Conservation (phyloP, 2,797 vertebrate genomes). For the Hoplostethus atlanticus region DNA sequence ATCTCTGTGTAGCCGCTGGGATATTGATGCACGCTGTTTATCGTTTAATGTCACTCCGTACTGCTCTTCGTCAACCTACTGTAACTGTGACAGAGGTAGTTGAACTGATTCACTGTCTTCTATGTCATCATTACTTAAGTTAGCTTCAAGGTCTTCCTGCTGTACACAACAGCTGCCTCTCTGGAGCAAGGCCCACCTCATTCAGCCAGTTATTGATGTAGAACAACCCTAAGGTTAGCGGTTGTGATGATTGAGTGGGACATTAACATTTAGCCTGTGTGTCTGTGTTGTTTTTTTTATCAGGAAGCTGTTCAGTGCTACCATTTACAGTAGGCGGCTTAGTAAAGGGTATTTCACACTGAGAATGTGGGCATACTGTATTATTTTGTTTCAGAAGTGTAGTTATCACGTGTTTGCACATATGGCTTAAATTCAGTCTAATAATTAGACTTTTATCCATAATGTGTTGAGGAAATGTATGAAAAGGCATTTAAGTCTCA, state of each 20-base stretch:
- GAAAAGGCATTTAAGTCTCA: background rate
- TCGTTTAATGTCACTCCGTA: constrained; percentile 35
- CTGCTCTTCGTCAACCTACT: constrained; percentile 20
- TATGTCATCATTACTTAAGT: constrained; percentile 30
- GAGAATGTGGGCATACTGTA: background rate
- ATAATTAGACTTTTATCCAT: background rate
- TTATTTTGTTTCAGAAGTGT: no score
- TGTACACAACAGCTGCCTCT: constrained; percentile 16
- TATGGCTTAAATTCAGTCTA: background rate
- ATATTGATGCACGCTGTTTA: constrained; percentile 16
- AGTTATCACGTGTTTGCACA: background rate
- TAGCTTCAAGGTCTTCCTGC: constrained; percentile 52
- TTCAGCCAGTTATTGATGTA: constrained; percentile 46
- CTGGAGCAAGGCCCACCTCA: constrained; percentile 16
- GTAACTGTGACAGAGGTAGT: constrained; percentile 27
- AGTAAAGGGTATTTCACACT: no score
- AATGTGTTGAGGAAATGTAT: background rate
- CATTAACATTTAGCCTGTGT: constrained; percentile 16
- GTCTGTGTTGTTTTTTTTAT: constrained; percentile 5
- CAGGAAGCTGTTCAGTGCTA: constrained; percentile 4
- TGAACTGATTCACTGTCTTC: constrained; percentile 48
- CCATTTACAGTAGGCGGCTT: constrained; percentile 2
- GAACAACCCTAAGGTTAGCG: constrained; percentile 27
- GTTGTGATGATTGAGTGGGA: constrained; percentile 26
- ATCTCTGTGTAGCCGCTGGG: constrained; percentile 10